A percentile compares a stretch with the other conserved stretches of the same genome.
Conservation (phyloP, 1,140 invertebrate species). For the Leptopilina boulardi region DNA sequence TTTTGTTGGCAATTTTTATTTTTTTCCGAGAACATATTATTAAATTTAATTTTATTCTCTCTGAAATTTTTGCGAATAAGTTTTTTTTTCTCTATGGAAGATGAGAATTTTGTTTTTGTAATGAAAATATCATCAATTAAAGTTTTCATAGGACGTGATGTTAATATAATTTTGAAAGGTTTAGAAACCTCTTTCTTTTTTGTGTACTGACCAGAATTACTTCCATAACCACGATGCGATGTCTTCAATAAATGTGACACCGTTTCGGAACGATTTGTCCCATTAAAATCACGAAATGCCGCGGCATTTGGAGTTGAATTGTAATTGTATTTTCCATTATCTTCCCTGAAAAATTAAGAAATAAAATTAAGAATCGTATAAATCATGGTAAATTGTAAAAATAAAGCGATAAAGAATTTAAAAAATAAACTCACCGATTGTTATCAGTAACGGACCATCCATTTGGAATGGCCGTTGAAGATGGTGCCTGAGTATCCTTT, state of each 20-base stretch:
- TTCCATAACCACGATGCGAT: constrained; percentile 74
- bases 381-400: too few relatives aligned
- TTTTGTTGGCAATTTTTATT: too few relatives aligned
- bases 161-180: background rate
- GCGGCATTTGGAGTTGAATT: constrained; percentile 66
- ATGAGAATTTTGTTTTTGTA: constrained; percentile 23
- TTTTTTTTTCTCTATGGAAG: constrained; percentile 12
- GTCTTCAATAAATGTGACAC: constrained; percentile 72
- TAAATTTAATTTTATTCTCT: constrained; percentile 36
- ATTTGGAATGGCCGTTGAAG: constrained; percentile 59
- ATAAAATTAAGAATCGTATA: background rate
- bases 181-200: constrained; percentile 37
- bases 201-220: constrained; percentile 55
- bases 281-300: constrained; percentile 70
- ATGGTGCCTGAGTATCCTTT: constrained; percentile 61
- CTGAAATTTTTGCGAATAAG: background rate
- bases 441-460: constrained; percentile 71
- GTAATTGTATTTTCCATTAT: constrained; percentile 60
- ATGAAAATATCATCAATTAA: background rate
- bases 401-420: background rate
- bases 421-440: constrained; percentile 59
- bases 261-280: constrained; percentile 72
- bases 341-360: constrained; percentile 65
- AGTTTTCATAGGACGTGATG: background rate
- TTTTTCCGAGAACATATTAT: too few relatives aligned